phyloP scores from a whole-genome alignment of 2,797 vertebrate genomes.

The Chrysocyon brachyurus region DNA sequence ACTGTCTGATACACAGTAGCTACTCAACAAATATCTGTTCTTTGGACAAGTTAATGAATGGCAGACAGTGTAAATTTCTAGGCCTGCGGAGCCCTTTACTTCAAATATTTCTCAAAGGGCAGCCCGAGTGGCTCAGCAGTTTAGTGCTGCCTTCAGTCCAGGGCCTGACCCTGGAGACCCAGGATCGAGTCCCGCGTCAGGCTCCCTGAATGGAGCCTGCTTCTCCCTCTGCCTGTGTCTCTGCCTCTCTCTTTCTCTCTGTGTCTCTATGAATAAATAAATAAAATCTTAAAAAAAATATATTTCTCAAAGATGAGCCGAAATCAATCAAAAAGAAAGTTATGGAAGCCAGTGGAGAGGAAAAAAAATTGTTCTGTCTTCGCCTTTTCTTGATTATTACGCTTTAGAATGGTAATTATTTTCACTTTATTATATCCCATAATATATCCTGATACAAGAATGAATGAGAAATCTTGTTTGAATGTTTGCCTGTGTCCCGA shows the following conservation, averaged over 20 bases:
- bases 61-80: neutral
- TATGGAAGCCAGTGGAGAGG: neutral
- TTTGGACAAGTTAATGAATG: neutral
- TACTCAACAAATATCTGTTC: neutral
- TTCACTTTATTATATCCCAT: constrained; percentile 19
- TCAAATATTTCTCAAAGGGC: constrained; percentile 32
- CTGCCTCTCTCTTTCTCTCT: too few relatives aligned
- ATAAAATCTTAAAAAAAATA: too few relatives aligned
- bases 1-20: neutral
- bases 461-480: constrained; percentile 54
- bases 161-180: too few relatives aligned
- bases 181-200: too few relatives aligned
- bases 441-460: neutral
- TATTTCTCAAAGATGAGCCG: constrained; percentile 37
- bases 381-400: constrained; percentile 34
- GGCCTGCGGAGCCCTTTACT: neutral
- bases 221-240: too few relatives aligned
- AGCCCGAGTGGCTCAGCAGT: too few relatives aligned
- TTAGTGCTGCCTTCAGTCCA: too few relatives aligned
- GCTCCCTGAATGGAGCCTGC: too few relatives aligned
- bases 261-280: too few relatives aligned
- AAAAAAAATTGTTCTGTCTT: constrained; percentile 43
- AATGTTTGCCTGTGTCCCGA: constrained; percentile 36
- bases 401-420: constrained; percentile 27
- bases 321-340: constrained; percentile 25